A percentile compares a stretch with the other conserved stretches of the same genome.
Conservation (phyloP, 2,113 vertebrate genomes). For the Bujurquina vittata region DNA sequence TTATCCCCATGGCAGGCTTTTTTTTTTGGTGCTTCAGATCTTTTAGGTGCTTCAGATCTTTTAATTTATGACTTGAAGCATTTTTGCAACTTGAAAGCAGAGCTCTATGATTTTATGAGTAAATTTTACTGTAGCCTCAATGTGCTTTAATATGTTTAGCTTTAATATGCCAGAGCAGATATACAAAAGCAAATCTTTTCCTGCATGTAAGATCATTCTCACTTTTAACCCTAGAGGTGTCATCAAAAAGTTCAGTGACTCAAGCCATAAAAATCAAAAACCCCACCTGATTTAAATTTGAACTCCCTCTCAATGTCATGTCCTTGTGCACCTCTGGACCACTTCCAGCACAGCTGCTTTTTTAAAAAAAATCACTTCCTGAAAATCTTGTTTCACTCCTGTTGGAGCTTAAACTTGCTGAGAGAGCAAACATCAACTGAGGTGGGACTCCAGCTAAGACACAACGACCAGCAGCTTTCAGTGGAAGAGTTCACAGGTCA, state of each 20-base stretch:
- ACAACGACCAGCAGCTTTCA: neutral
- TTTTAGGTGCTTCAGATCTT: neutral
- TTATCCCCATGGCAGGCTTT: neutral
- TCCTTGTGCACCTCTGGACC: neutral
- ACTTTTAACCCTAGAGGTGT: neutral
- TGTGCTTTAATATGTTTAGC: neutral
- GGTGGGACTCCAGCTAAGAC: neutral
- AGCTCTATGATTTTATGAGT: neutral
- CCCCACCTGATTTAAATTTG: neutral
- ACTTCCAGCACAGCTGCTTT: neutral
- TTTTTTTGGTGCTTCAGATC: neutral
- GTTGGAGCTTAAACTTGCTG: neutral
- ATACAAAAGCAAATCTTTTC: neutral
- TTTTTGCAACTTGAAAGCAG: neutral
- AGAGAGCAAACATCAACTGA: neutral
- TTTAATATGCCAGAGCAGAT: neutral
- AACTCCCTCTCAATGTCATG: neutral
- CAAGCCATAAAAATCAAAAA: conserved; percentile 3
- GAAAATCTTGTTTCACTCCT: neutral
- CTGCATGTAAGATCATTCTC: neutral
- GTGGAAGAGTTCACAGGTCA: neutral
- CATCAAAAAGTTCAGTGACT: neutral
- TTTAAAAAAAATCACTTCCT: neutral
- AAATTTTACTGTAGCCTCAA: neutral
- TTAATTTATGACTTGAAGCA: neutral